Evolutionary conservation across 2,113 vertebrate species (phyloP).

Genomic region (Cyrtonyx montezumae): DNA sequence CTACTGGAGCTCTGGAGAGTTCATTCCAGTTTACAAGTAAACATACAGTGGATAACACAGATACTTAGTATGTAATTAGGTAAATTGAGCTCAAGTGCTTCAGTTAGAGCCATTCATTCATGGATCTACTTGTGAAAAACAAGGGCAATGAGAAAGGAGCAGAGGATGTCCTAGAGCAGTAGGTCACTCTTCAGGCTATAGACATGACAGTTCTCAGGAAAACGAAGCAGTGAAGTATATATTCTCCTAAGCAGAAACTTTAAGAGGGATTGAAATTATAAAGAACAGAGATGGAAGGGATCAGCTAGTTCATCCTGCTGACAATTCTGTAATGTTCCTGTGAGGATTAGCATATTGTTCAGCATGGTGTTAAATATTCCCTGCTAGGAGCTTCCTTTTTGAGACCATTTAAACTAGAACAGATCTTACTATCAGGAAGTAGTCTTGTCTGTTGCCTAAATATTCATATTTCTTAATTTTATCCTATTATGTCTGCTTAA

Average conservation of each 20-base stretch:
- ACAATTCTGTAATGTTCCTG: constrained; percentile 41
- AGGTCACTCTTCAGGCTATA: not conserved
- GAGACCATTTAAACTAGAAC: constrained; percentile 34
- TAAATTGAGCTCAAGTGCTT: not conserved
- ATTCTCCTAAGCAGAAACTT: not conserved
- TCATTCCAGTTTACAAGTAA: not conserved
- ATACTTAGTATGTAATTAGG: not conserved
- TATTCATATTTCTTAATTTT: constrained; percentile 46
- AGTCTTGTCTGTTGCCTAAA: constrained; percentile 29
- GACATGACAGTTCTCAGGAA: not conserved
- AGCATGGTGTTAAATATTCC: constrained; percentile 46
- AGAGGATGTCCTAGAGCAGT: not conserved
- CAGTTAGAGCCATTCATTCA: not conserved
- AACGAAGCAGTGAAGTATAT: not conserved
- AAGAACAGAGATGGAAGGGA: constrained; percentile 26
- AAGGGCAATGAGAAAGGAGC: not conserved
- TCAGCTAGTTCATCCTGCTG: constrained; percentile 56
- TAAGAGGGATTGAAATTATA: constrained; percentile 6
- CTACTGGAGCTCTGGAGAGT: not conserved
- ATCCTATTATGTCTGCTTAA: constrained; percentile 41
- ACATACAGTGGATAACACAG: not conserved
- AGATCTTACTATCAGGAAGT: not conserved
- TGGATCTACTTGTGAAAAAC: not conserved
- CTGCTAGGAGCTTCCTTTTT: not conserved
- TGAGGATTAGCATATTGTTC: constrained; percentile 67